Conservation (phyloP, 2,888 invertebrate species). For the Bhutanitis thaidina region DNA sequence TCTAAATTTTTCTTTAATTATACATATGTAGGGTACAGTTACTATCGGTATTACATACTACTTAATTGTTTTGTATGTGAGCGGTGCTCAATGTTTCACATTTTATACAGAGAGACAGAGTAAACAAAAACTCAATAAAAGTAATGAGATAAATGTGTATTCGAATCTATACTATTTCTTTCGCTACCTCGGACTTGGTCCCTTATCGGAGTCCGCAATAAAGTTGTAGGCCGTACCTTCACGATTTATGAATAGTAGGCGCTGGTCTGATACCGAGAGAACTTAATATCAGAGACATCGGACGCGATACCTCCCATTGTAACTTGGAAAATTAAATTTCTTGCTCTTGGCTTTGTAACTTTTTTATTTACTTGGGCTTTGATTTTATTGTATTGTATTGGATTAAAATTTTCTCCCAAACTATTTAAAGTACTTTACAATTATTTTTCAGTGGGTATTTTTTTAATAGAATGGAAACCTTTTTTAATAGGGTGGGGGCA, state of each 20-base stretch:
- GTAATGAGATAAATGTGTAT: slow-evolving; percentile 12
- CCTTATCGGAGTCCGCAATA: slow-evolving; percentile 45
- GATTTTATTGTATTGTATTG: slow-evolving; percentile 14
- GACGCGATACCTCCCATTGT: slow-evolving; percentile 22
- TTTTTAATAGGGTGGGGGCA: too few relatives aligned
- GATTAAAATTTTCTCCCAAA: neutral
- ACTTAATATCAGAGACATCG: slow-evolving; percentile 38
- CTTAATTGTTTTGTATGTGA: too few relatives aligned
- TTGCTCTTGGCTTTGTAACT: neutral
- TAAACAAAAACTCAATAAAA: neutral
- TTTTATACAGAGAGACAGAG: too few relatives aligned
- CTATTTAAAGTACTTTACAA: too few relatives aligned
- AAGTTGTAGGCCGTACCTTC: slow-evolving; percentile 37
- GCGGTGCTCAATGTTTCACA: too few relatives aligned
- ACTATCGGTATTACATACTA: too few relatives aligned
- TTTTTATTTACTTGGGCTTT: neutral
- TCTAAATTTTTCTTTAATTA: too few relatives aligned
- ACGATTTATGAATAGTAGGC: slow-evolving; percentile 46
- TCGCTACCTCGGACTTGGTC: slow-evolving; percentile 32
- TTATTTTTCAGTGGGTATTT: too few relatives aligned
- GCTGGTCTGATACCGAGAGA: slow-evolving; percentile 29
- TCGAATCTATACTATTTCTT: slow-evolving; percentile 33
- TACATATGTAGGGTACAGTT: too few relatives aligned
- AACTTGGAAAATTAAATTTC: slow-evolving; percentile 14
- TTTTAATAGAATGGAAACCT: too few relatives aligned